These are phyloP conservation scores for Chymomyza caudatula DNA, from an alignment of 2,888 invertebrate genomes.

Conservation along the genomic window DNA sequence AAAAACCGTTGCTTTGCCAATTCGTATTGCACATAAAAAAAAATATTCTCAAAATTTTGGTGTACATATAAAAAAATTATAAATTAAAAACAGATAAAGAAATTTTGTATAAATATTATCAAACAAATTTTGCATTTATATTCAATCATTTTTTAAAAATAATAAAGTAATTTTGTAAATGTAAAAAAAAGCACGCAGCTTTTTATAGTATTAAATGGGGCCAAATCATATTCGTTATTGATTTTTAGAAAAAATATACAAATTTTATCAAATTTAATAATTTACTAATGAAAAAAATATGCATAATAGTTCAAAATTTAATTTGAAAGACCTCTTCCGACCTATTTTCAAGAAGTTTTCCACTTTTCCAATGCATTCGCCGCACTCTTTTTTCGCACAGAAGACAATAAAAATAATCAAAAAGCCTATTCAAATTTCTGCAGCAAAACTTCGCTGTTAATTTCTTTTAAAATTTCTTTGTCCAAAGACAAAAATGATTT, in stretches of 20 bases:
- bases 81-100: constrained; percentile 40
- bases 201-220: constrained; percentile 51
- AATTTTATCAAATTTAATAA: constrained; percentile 3
- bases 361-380: constrained; percentile 42
- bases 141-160: constrained; percentile 15
- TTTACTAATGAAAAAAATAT: constrained; percentile 1
- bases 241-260: constrained; percentile 8
- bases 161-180: constrained; percentile 13
- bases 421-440: constrained; percentile 11
- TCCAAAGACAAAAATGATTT: constrained; percentile 27
- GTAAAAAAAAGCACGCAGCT: constrained; percentile 43
- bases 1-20: constrained; percentile 8
- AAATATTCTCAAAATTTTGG: constrained; percentile 31
- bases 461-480: constrained; percentile 25
- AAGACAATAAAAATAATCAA: constrained; percentile 13
- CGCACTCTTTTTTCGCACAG: constrained; percentile 52
- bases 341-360: constrained; percentile 78
- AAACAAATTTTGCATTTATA: constrained; percentile 5
- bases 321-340: constrained; percentile 8
- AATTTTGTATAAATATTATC: constrained; percentile 32
- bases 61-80: constrained; percentile 30
- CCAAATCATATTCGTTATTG: constrained; percentile 60
- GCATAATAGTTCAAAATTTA: constrained; percentile 8
- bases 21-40: background rate
- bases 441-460: constrained; percentile 10